These are phyloP conservation scores for Oreochromis mossambicus DNA, from an alignment of 2,797 vertebrate genomes.

Conservation along the genomic window DNA sequence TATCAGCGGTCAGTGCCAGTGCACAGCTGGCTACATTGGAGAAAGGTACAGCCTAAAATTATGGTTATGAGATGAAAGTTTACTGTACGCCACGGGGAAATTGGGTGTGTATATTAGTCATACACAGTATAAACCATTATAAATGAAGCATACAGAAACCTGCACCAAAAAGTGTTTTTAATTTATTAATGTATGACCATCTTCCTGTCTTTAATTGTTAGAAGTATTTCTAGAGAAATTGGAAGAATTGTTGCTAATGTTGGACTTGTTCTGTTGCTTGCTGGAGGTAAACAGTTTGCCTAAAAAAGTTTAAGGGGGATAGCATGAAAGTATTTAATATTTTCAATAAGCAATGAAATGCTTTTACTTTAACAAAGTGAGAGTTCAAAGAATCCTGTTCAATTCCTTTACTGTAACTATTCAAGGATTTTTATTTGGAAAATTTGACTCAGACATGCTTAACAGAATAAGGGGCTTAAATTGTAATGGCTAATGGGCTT, in stretches of 20 bases:
- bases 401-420: not conserved
- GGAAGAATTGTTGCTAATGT: not conserved
- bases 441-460: not conserved
- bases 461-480: not conserved
- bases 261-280: not conserved
- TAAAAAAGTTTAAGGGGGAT: not conserved
- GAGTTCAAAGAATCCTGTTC: not conserved
- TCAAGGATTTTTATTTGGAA: fast-evolving
- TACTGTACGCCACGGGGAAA: not conserved
- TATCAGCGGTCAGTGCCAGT: constrained; percentile 92
- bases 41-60: constrained; percentile 79
- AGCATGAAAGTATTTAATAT: not conserved
- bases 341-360: not conserved
- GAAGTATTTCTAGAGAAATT: not conserved
- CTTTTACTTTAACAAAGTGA: not conserved
- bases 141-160: not conserved
- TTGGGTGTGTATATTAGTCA: not conserved
- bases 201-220: not conserved
- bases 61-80: not conserved
- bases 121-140: not conserved
- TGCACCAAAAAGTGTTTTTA: fast-evolving
- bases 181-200: not conserved
- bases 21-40: constrained; percentile 87
- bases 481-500: not conserved
- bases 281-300: not conserved